Evolutionary conservation across 35 echinoderm and acorn worm genomes (phyloP), one percentile per base, ranked within the genome.

Genomic region (Diadema setosum): DNA sequence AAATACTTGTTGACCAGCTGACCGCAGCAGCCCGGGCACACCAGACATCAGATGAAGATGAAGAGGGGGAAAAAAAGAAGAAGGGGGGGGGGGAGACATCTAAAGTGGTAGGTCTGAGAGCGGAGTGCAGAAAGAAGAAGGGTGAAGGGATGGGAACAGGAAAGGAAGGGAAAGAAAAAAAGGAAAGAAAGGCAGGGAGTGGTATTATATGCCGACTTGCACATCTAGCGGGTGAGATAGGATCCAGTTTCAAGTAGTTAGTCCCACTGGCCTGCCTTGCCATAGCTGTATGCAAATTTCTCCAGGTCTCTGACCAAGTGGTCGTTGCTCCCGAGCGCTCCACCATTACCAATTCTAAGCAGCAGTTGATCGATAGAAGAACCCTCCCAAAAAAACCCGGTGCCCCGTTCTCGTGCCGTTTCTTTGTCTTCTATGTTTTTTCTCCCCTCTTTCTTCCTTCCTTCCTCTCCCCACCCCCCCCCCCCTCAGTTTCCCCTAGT

Each of bases 321-420:
- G 73, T 78, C 73, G 73, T 78, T 78, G 73, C 73, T 32, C 73
- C 70, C 73, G 27, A 41, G 37, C 73, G 14, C 73, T 39, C 73
- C 33, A 21, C 35, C 17, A 78, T 78, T 78, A 78, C 73, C 73
- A 78, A 78, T 78, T 78, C 73, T 78, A 78, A 78, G 73, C 73
- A 78, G 73, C 40, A 7, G 73, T 78, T 78, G 73, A 78, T 78
- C 73, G 73, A 78, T 78, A 33, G 73, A 43, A 44, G 35, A 78
- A 78, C 73, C 73, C 44, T n/a, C n/a, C n/a, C 73, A n/a, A 42
- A 11, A 36, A 78, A 44, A 33, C 73, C 44, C 73, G 30, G 40
- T 44, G 40, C 20, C 5, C 16, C 24, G 37, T n/a, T 78, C 73
- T 41, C 39, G 37, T 78, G 18, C 40, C 40, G 4, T 78, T 42